These are phyloP conservation scores for Gephyroberyx darwinii DNA, from an alignment of 2,797 vertebrate species.

Conservation along the genomic window DNA sequence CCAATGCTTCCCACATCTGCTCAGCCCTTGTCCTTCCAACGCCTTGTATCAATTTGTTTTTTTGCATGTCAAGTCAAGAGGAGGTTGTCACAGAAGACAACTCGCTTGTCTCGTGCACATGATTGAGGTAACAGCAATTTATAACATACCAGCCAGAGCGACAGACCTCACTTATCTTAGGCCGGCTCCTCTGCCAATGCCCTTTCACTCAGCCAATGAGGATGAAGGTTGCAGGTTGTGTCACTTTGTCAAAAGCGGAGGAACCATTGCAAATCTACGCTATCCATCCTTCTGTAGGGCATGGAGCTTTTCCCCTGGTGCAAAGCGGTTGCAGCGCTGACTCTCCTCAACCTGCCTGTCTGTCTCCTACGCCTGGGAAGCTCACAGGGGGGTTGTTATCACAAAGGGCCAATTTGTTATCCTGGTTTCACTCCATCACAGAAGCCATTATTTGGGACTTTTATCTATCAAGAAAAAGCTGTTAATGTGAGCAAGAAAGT, in stretches of 20 bases:
- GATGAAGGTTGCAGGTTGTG: constrained; percentile 74
- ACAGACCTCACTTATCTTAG: constrained; percentile 73
- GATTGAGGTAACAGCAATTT: constrained; percentile 67
- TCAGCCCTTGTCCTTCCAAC: constrained; percentile 43
- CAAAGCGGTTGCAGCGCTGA: constrained; percentile 52
- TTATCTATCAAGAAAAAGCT: constrained; percentile 76
- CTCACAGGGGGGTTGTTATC: constrained; percentile 74
- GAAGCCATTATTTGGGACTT: constrained; percentile 75
- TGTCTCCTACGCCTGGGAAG: constrained; percentile 57
- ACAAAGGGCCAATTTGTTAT: constrained; percentile 77
- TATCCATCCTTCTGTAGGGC: constrained; percentile 70
- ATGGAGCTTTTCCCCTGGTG: constrained; percentile 49
- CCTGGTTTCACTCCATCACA: constrained; percentile 74
- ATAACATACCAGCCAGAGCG: constrained; percentile 48
- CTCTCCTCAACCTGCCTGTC: constrained; percentile 61
- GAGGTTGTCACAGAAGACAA: constrained; percentile 73
- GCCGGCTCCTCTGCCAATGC: constrained; percentile 61
- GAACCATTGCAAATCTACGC: constrained; percentile 71
- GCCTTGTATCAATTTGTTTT: constrained; percentile 63
- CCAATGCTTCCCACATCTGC: constrained; percentile 44
- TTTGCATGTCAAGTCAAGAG: constrained; percentile 66
- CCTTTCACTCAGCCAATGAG: constrained; percentile 76
- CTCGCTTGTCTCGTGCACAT: constrained; percentile 56
- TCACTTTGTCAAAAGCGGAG: constrained; percentile 78
- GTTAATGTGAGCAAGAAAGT: constrained; percentile 70